A percentile compares a stretch with the other conserved stretches of the same genome.
These are phyloP conservation scores for Sorex fumeus DNA, from an alignment of 2,113 vertebrate species.

Conservation along the genomic window DNA sequence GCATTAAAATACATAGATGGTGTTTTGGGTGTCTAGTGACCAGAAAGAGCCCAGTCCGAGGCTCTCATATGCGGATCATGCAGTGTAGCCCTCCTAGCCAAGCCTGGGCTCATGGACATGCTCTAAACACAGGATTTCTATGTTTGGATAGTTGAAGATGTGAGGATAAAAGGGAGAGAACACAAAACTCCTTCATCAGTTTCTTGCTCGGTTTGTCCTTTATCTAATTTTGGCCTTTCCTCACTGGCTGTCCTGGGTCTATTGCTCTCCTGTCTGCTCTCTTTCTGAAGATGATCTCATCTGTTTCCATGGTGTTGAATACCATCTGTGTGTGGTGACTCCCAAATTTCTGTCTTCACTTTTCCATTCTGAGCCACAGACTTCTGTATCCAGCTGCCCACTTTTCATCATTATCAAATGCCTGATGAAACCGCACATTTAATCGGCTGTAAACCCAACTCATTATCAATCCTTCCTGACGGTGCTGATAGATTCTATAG, in stretches of 20 bases:
- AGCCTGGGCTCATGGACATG: no score
- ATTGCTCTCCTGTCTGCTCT: slow-evolving; percentile 6
- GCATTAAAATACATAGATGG: not conserved
- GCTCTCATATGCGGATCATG: no score
- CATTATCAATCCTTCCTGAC: not conserved
- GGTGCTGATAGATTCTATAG: not conserved
- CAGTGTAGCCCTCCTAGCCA: no score
- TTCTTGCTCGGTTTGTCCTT: not conserved
- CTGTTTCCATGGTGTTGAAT: slow-evolving; percentile 50
- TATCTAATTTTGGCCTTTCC: not conserved
- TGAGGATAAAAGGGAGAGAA: not conserved
- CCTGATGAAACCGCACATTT: slow-evolving; percentile 39
- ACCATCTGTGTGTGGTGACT: slow-evolving; percentile 34
- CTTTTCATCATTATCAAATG: not conserved
- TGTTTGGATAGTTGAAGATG: slow-evolving; percentile 3
- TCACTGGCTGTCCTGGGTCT: not conserved
- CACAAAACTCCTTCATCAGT: not conserved
- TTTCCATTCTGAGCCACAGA: slow-evolving; percentile 46
- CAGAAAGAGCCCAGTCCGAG: no score
- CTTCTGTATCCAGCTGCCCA: not conserved
- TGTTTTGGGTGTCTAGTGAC: no score
- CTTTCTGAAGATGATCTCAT: slow-evolving; percentile 19
- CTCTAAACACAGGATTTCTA: not conserved
- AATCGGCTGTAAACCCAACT: slow-evolving; percentile 33
- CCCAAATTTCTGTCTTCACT: not conserved